Evolutionary conservation across 2,797 vertebrate genomes (phyloP), one percentile per base, ranked within the genome.

Genomic region (Cirrhinus mrigala): DNA sequence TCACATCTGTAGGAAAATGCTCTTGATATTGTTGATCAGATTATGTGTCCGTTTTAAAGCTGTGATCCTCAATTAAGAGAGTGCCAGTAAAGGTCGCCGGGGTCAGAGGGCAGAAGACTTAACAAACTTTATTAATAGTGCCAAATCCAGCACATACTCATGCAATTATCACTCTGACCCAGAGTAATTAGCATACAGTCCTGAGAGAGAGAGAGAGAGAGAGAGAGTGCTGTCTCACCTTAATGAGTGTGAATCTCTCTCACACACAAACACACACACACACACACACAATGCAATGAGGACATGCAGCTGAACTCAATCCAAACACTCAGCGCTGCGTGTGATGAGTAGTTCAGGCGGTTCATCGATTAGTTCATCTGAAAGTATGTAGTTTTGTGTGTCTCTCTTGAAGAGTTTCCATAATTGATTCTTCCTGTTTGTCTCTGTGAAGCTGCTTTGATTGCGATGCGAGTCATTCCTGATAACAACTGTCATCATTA

Each of bases 141-240:
- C 96, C 94, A 90, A 79, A 96, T 96, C 95, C 87, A 92, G 93
- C 95, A 95, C 94, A 93, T 95, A 92, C 93, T 92, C 94, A 92
- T 93, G 93, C 96, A 97, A 96, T 98, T 97, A 97, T 97, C 97
- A 95, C 96, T 95, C 89, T 96, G 96, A 97, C 96, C 96, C 95
- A 90, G 92, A 94, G 94, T 96, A 97, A 97, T 98, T 97, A 97
- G 95, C 93, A 93, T 91, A 92, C 94, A 94, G 92, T 97, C 96
- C 95, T 96, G 91, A 93, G 92, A 89, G 95, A 94, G 94, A 90
- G 92, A 92, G 18, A 40, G 33, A 54, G 50, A 52, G 94, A 40
- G 54, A 56, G 54, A 54, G 18, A 20, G 46, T 92, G 92, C 95
- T 96, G 97, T 97, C 97, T 96, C 93, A 95, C 94, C 94, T 93